A percentile compares a stretch with the other conserved stretches of the same genome.
These are phyloP conservation scores for Vanessa cardui DNA, from an alignment of 2,888 invertebrate genomes.

Conservation along the genomic window DNA sequence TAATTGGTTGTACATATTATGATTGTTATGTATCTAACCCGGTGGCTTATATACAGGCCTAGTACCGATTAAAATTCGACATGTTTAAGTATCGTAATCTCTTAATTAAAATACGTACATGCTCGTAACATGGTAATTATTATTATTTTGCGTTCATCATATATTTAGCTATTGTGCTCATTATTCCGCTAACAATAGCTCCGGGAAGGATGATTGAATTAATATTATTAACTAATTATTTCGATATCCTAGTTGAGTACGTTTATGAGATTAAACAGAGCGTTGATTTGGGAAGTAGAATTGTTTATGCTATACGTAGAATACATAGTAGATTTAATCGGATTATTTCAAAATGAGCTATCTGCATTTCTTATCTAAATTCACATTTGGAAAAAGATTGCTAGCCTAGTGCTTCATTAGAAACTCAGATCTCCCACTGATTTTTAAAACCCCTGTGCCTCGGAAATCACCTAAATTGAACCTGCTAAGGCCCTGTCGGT, in stretches of 20 bases:
- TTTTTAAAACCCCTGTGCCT: too few species aligned
- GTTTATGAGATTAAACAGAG: conserved; percentile 8
- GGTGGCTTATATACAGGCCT: too few species aligned
- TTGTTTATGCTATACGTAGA: not conserved
- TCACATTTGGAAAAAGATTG: too few species aligned
- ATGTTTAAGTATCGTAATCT: not conserved
- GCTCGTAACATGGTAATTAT: not conserved
- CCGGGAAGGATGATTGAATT: conserved; percentile 13
- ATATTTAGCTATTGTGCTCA: not conserved
- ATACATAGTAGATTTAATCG: not conserved
- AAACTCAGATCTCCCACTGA: too few species aligned
- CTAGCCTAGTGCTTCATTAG: too few species aligned
- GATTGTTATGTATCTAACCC: too few species aligned
- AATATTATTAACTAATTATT: conserved; percentile 15
- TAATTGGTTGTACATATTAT: too few species aligned
- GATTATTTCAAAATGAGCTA: not conserved
- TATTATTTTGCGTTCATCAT: not conserved
- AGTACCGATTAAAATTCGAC: not conserved
- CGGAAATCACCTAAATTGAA: too few species aligned
- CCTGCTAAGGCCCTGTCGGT: too few species aligned
- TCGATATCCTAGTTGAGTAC: conserved; percentile 3
- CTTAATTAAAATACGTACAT: not conserved
- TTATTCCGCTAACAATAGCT: conserved; percentile 10
- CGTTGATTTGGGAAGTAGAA: conserved; percentile 4
- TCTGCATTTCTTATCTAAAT: too few species aligned